phyloP scores from a whole-genome alignment of 1,140 invertebrate species.

The Drosophila insularis region DNA sequence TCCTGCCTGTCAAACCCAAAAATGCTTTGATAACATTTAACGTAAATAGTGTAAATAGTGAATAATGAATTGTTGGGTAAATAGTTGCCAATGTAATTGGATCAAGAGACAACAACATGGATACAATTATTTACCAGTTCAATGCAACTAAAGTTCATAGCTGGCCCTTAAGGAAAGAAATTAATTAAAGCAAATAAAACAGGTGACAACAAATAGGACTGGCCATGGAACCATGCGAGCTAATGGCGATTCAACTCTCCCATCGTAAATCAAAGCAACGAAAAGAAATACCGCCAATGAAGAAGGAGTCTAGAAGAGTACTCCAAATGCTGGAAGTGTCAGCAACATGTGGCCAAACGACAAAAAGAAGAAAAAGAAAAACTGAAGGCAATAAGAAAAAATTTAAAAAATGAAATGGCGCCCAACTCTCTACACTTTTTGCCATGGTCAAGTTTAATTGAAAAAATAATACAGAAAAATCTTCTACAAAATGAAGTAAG shows the following conservation, averaged over 20 bases:
- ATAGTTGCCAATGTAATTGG: constrained; percentile 74
- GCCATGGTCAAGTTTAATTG: constrained; percentile 81
- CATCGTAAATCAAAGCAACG: constrained; percentile 68
- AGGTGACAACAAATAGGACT: constrained; percentile 60
- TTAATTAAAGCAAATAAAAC: constrained; percentile 63
- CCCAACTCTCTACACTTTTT: constrained; percentile 49
- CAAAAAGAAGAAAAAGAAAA: constrained; percentile 57
- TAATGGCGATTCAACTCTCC: constrained; percentile 10
- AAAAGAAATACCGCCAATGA: background rate
- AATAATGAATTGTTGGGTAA: constrained; percentile 50
- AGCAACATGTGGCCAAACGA: constrained; percentile 69
- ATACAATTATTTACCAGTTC: constrained; percentile 61
- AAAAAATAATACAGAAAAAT: constrained; percentile 71
- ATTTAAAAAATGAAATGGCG: constrained; percentile 48
- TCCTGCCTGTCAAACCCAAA: background rate
- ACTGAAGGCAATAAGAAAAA: constrained; percentile 48
- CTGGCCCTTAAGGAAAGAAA: constrained; percentile 41
- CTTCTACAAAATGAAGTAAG: constrained; percentile 67
- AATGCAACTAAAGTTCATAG: constrained; percentile 58
- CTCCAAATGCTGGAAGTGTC: constrained; percentile 68
- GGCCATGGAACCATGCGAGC: too few species aligned
- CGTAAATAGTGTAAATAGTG: constrained; percentile 51
- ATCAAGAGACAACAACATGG: constrained; percentile 37
- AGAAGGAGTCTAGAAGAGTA: background rate
- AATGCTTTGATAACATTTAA: constrained; percentile 69